Evolutionary conservation across 2,797 vertebrate species (phyloP).

Genomic region (Clarias fuscus): DNA sequence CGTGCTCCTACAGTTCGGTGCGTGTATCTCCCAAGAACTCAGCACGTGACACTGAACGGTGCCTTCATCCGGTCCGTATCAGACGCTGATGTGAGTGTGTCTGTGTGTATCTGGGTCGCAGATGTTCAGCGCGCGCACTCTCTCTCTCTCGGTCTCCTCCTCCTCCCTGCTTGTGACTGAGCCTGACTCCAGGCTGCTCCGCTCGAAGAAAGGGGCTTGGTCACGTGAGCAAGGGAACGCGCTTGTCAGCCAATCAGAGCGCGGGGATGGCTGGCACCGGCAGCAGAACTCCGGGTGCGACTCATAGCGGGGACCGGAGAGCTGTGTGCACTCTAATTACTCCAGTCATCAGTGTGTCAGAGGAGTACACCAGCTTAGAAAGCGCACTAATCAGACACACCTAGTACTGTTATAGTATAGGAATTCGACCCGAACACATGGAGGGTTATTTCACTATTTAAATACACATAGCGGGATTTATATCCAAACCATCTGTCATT

Average conservation of each 20-base stretch:
- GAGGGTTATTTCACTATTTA: neutral
- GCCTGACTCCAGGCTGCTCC: slow-evolving; percentile 68
- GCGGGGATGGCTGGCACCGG: neutral
- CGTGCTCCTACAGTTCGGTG: neutral
- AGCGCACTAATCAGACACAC: neutral
- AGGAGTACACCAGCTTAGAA: neutral
- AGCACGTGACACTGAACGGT: neutral
- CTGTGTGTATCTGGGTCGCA: slow-evolving; percentile 22
- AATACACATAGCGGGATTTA: neutral
- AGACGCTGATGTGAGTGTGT: neutral
- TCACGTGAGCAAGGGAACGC: slow-evolving; percentile 73
- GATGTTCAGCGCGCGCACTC: slow-evolving; percentile 7
- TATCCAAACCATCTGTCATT: neutral
- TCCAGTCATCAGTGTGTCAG: neutral
- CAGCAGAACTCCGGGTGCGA: slow-evolving; percentile 65
- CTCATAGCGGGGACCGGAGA: slow-evolving; percentile 43
- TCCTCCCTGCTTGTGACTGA: slow-evolving; percentile 56
- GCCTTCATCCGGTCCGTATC: neutral
- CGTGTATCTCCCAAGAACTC: neutral
- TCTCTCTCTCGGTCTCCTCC: slow-evolving; percentile 26
- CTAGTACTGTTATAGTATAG: neutral
- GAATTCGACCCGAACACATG: neutral
- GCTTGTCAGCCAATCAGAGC: slow-evolving; percentile 32
- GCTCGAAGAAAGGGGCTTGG: slow-evolving; percentile 61
- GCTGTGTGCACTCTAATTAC: slow-evolving; percentile 23